Base-by-base conservation (phyloP, 2,797 vertebrate species). In the Lepilemur septentrionalis region DNA sequence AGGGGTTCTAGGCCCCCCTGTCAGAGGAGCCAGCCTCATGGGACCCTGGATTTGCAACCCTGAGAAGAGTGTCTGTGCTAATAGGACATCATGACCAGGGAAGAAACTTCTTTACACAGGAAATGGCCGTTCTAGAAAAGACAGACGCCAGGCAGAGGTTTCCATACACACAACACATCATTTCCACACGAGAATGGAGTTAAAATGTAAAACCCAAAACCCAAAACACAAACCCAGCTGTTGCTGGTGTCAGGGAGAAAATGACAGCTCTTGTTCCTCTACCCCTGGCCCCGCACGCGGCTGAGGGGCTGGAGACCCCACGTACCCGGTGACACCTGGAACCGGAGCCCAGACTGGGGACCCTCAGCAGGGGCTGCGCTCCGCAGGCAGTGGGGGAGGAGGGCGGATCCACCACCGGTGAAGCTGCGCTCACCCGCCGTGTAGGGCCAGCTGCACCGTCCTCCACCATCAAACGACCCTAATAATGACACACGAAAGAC, bases 391-490 rank as follows among this genome's bases (percentile, higher is more conserved):
- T 20, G 0, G 1, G 30, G 7, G 55, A 18, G n/a, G 17, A 28
- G 23, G 9, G 9, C 2, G 4, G 0, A 13, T 78, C 35, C 10
- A 2, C 30, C 85, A 6, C 69, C 5, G 52, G 38, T 4, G 17
- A 15, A 70, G 61, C 25, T 4, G 32, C 15, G 41, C 8, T 46
- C 28, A 18, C 70, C 41, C 17, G 5, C 1, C 4, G 32, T 12
- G 59, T 0, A 7, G 2, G 4, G 46, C n/a, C 41, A 2, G 10
- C 57, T 32, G 10, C 9, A 0, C 17, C 18, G 28, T 22, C 17
- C 4, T 3, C 20, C 14, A 5, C 15, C 0, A 38, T 2, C 10
- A 55, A 22, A 13, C 0, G 9, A 20, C 1, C 1, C 7, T 1
- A 18, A 17, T 11, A 25, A 38, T 59, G 8, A 43, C 38, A 32